These are phyloP conservation scores for Anodontia alba DNA, from an alignment of 2,888 invertebrate species.

Conservation along the genomic window DNA sequence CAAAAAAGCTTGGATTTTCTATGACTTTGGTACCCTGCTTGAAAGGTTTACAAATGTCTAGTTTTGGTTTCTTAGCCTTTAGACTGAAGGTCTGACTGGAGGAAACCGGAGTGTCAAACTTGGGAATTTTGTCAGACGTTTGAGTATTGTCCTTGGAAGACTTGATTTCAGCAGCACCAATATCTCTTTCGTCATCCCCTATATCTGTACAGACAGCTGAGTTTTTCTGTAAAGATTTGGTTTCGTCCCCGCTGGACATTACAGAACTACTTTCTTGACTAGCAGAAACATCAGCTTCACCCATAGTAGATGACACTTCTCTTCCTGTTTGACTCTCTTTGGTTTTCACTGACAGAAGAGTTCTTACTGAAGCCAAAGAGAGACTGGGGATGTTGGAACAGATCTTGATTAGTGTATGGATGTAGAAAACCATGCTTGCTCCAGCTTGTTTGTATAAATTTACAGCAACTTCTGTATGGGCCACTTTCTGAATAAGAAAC, in stretches of 20 bases:
- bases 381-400: constrained; percentile 86
- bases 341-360: constrained; percentile 40
- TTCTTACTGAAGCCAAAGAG: constrained; percentile 56
- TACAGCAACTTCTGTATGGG: constrained; percentile 82
- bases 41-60: neutral
- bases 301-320: neutral
- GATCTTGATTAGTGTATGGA: constrained; percentile 94
- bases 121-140: neutral
- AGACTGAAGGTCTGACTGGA: neutral
- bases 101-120: neutral
- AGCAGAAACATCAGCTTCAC: neutral
- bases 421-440: constrained; percentile 93
- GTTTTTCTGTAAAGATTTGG: neutral
- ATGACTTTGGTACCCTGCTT: constrained; percentile 35
- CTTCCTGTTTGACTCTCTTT: constrained; percentile 7
- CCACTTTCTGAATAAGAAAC: constrained; percentile 94
- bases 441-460: constrained; percentile 90
- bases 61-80: neutral
- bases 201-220: neutral
- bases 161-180: neutral
- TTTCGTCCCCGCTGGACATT: neutral
- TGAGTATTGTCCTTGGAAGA: neutral
- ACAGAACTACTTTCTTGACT: neutral
- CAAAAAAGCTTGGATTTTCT: constrained; percentile 69
- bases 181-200: neutral